These are phyloP conservation scores for Zeugodacus cucurbitae DNA, from an alignment of 1,140 invertebrate genomes.

Conservation along the genomic window DNA sequence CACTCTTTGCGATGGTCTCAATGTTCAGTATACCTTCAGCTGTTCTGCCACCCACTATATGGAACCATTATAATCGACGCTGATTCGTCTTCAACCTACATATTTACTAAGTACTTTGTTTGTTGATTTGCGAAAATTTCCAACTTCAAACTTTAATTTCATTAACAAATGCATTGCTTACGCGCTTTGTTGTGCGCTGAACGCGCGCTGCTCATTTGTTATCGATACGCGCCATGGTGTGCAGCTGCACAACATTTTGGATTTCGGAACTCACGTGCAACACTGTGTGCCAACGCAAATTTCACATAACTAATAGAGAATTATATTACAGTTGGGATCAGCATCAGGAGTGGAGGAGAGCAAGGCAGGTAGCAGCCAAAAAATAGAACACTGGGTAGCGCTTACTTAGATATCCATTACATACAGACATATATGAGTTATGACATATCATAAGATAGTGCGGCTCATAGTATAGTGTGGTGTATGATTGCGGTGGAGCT, in stretches of 20 bases:
- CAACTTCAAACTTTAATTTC: too few relatives aligned
- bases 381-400: neutral
- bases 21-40: too few relatives aligned
- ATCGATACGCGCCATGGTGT: neutral
- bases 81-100: too few relatives aligned
- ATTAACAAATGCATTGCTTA: too few relatives aligned
- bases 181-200: neutral
- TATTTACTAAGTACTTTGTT: too few relatives aligned
- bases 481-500: slow-evolving; percentile 14
- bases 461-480: neutral
- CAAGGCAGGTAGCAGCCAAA: neutral
- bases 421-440: neutral
- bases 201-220: neutral
- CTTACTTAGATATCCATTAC: too few relatives aligned
- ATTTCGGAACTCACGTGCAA: neutral
- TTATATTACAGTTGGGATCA: slow-evolving; percentile 25
- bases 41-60: too few relatives aligned
- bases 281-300: neutral
- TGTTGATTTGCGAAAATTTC: too few relatives aligned
- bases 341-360: neutral
- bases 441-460: neutral
- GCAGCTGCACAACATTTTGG: neutral
- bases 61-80: too few relatives aligned
- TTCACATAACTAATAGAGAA: neutral
- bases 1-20: too few relatives aligned